Evolutionary conservation across 2,888 invertebrate species (phyloP).

Genomic region (Ctena decussata): DNA sequence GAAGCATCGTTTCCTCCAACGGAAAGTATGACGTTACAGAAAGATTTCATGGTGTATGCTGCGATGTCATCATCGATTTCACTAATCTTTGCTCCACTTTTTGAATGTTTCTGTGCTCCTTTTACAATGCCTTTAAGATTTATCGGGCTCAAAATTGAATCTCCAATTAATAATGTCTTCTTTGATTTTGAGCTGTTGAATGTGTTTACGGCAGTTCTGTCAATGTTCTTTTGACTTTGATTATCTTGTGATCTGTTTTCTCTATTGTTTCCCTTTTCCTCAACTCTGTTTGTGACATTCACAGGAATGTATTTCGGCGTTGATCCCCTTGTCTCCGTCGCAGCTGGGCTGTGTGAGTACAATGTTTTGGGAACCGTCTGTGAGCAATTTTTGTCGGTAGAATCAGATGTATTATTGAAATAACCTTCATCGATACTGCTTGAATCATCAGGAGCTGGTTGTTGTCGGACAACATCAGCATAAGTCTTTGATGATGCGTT

Average conservation of each 20-base stretch:
- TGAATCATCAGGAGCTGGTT: too few relatives aligned
- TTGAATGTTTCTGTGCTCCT: too few relatives aligned
- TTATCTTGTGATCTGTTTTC: background rate
- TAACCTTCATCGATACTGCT: too few relatives aligned
- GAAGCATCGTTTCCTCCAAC: background rate
- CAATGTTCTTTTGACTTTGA: background rate
- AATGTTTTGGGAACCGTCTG: background rate
- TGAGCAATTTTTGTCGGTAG: background rate
- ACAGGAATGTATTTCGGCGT: background rate
- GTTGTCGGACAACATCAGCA: too few relatives aligned
- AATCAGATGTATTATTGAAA: background rate
- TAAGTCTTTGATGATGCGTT: too few relatives aligned
- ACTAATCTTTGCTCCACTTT: too few relatives aligned
- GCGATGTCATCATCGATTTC: background rate
- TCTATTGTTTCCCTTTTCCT: background rate
- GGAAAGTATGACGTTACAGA: background rate
- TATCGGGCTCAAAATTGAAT: too few relatives aligned
- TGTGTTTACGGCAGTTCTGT: too few relatives aligned
- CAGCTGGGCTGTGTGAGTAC: background rate
- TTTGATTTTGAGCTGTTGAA: too few relatives aligned
- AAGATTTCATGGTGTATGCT: background rate
- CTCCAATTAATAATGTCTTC: too few relatives aligned
- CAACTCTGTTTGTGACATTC: background rate
- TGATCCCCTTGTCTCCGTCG: background rate
- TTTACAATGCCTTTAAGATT: too few relatives aligned